Conservation (phyloP, 2,113 vertebrate genomes). For the Austrofundulus limnaeus region DNA sequence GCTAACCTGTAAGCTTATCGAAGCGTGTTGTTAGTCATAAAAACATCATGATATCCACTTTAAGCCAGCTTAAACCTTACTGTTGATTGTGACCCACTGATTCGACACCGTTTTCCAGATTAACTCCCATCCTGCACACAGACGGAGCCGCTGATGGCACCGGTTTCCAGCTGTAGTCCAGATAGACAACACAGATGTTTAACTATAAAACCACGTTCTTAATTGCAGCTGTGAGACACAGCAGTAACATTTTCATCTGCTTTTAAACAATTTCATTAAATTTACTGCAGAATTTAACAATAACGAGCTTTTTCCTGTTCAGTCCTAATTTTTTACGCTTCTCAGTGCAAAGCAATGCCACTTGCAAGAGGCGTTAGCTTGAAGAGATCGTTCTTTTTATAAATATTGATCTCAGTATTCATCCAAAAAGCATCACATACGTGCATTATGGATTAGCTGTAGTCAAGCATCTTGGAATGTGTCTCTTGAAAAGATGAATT, state of each 20-base stretch:
- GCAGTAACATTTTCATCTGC: no score
- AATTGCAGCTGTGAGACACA: constrained; percentile 17
- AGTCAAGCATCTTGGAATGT: constrained; percentile 47
- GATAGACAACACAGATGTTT: constrained; percentile 18
- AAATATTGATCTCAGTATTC: constrained; percentile 18
- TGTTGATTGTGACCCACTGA: constrained; percentile 35
- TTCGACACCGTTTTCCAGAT: constrained; percentile 9
- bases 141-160: constrained; percentile 8
- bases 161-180: constrained; percentile 22
- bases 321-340: no score
- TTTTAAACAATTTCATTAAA: no score
- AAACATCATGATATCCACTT: constrained; percentile 21
- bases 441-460: constrained; percentile 52
- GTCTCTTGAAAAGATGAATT: constrained; percentile 58
- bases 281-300: background rate
- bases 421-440: constrained; percentile 31
- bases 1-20: background rate
- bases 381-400: constrained; percentile 25
- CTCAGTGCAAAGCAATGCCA: constrained; percentile 10
- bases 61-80: constrained; percentile 4
- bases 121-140: constrained; percentile 32
- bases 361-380: constrained; percentile 11
- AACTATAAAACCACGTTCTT: constrained; percentile 5
- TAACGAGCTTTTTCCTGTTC: background rate
- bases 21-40: constrained; percentile 21